Evolutionary conservation across 2,888 invertebrate genomes (phyloP).

Genomic region (Drosophila nigricruria): DNA sequence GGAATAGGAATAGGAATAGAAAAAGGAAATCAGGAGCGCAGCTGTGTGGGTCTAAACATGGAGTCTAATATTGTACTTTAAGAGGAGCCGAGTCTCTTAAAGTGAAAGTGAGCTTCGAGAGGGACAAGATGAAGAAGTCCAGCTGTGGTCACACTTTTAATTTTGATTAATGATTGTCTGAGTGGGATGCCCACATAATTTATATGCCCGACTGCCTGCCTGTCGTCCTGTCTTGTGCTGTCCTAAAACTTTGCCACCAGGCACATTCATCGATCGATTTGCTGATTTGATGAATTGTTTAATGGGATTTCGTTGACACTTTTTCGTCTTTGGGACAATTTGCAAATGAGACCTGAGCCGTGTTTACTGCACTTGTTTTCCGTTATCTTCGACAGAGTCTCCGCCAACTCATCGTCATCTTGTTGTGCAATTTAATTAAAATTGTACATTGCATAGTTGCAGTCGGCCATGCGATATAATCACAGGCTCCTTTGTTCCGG

Average conservation of each 20-base stretch:
- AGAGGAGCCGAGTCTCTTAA: constrained; percentile 5
- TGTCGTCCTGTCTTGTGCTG: constrained; percentile 40
- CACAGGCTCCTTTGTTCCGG: constrained; percentile 48
- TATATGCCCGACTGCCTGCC: constrained; percentile 67
- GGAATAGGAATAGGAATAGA: not conserved
- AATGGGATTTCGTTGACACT: constrained; percentile 67
- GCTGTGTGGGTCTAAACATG: not conserved
- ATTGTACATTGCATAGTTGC: constrained; percentile 66
- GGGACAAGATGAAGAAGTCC: constrained; percentile 6
- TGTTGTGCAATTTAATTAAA: constrained; percentile 74
- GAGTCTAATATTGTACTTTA: constrained; percentile 5
- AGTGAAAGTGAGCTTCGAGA: constrained; percentile 1
- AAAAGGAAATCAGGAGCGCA: constrained; percentile 20
- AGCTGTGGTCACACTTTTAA: constrained; percentile 68
- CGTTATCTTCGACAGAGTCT: not conserved
- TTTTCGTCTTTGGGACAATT: constrained; percentile 11
- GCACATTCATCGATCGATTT: constrained; percentile 60
- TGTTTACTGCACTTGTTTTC: not conserved
- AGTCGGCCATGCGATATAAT: constrained; percentile 31
- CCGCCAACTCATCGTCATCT: constrained; percentile 3
- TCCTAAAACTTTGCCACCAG: constrained; percentile 36
- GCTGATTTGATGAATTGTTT: constrained; percentile 71
- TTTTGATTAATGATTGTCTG: constrained; percentile 70
- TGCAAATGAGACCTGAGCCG: constrained; percentile 21
- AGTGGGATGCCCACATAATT: constrained; percentile 64